phyloP scores from a whole-genome alignment of 2,113 vertebrate genomes.

The Eubucco bourcierii region DNA sequence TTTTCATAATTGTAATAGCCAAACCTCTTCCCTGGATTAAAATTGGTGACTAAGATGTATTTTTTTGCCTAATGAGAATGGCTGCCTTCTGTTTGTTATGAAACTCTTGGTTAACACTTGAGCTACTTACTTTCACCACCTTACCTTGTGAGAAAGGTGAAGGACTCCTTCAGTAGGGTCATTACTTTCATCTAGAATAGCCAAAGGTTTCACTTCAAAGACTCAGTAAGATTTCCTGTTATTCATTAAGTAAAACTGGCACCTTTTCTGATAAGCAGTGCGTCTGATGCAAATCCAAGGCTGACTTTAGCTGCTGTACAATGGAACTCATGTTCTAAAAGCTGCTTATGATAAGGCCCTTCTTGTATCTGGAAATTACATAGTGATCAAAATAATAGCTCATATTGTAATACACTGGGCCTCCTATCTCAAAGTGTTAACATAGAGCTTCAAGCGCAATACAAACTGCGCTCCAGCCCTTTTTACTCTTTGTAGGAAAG shows the following conservation, averaged over 20 bases:
- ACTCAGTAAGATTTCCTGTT: neutral
- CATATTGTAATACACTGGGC: neutral
- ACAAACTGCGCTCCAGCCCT: neutral
- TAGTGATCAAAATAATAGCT: neutral
- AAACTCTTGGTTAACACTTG: neutral
- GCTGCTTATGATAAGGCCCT: neutral
- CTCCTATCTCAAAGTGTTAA: neutral
- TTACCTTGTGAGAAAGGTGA: slow-evolving; percentile 3
- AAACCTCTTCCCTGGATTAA: neutral
- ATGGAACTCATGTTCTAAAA: neutral
- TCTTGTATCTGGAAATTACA: neutral
- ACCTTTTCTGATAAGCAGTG: neutral
- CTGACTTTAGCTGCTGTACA: neutral
- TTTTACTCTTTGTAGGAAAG: neutral
- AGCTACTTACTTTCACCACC: slow-evolving; percentile 3
- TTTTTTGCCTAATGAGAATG: neutral
- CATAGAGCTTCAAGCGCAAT: neutral
- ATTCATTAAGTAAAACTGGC: slow-evolving; percentile 21
- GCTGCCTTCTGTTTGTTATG: neutral
- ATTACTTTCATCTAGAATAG: neutral
- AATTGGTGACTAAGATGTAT: neutral
- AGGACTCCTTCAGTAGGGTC: neutral
- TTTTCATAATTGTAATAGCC: neutral
- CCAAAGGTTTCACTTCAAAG: slow-evolving; percentile 36
- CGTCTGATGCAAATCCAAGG: neutral